Evolutionary conservation across 2,113 vertebrate genomes (phyloP), one percentile per base, ranked within the genome.

Genomic region (Prunella himalayana): DNA sequence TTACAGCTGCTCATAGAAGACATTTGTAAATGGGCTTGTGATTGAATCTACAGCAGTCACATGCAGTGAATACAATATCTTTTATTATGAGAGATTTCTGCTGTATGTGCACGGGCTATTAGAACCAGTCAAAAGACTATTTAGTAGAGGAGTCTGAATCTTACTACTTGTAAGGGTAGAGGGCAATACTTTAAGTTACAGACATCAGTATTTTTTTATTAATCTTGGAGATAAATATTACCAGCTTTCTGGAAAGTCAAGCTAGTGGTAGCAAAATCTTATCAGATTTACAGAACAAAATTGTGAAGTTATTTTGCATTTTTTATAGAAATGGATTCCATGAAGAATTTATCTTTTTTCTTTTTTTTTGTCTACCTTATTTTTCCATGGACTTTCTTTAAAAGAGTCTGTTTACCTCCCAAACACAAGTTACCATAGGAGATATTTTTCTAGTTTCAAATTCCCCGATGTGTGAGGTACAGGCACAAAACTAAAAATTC

Each of bases 41-140:
- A 89, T 53, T 92, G 30, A 78, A 92, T 86, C 79, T 90, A 33
- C 77, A 90, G 39, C 69, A 88, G 65, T 60, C 72, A 51, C 50
- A 54, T 60, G 45, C 19, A 76, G 35, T 60, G 65, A 95, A 88
- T 82, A 79, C 33, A 54, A 2, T 79, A 35, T 82, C 11, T 57
- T 91, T 88, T 81, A 71, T 88, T 82, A 64, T 77, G 59, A 90
- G 61, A 84, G 21, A 86, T 94, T 94, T 96, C 76, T 85, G 69
- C 42, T 28, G 20, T 59, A 66, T 85, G 79, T 80, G 59, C 42
- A 77, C 42, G 82, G 79, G 54, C 70, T 94, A 35, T 76, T 89
- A 61, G 69, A 80, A 86, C 61, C 60, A 53, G 61, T 61, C 47
- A 77, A 69, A 92, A 75, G 16, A 41, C 31, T 70, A 15, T 70